Conservation (phyloP, 2,797 vertebrate species). For the Aplochiton taeniatus region DNA sequence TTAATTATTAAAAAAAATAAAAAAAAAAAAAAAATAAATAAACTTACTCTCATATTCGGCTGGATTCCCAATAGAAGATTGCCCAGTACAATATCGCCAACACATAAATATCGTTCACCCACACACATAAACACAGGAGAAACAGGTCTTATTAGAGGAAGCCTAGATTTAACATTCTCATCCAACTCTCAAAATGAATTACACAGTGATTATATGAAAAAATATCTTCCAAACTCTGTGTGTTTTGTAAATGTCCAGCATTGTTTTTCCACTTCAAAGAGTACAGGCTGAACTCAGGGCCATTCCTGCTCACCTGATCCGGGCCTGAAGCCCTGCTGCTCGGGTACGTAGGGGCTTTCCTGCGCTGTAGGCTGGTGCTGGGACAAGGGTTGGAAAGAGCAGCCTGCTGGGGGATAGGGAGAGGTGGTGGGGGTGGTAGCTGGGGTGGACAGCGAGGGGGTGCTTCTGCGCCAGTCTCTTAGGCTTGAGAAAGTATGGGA, state of each 20-base stretch:
- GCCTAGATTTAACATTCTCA: too few relatives aligned
- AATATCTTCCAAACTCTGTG: too few relatives aligned
- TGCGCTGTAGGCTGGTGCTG: constrained; percentile 21
- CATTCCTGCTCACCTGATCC: constrained; percentile 68
- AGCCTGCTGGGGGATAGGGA: constrained; percentile 76
- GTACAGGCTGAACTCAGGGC: neutral
- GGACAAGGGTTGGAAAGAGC: constrained; percentile 73
- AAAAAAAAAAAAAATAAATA: neutral
- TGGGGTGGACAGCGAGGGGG: constrained; percentile 79
- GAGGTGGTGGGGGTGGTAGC: constrained; percentile 77
- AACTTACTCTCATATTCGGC: constrained; percentile 70
- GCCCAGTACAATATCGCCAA: constrained; percentile 41
- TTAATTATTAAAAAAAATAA: too few relatives aligned
- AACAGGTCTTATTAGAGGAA: constrained; percentile 34
- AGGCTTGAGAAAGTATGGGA: constrained; percentile 93
- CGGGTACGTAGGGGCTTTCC: constrained; percentile 75
- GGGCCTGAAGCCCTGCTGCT: constrained; percentile 76
- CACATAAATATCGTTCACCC: constrained; percentile 31
- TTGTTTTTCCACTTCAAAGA: too few relatives aligned
- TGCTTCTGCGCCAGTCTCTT: constrained; percentile 85
- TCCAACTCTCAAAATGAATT: neutral
- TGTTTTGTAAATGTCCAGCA: too few relatives aligned
- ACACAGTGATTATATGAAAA: too few relatives aligned
- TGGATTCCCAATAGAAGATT: constrained; percentile 45
- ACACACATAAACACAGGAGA: constrained; percentile 34